These are phyloP conservation scores for Squalus acanthias DNA, from an alignment of 2,797 vertebrate genomes.

Conservation along the genomic window DNA sequence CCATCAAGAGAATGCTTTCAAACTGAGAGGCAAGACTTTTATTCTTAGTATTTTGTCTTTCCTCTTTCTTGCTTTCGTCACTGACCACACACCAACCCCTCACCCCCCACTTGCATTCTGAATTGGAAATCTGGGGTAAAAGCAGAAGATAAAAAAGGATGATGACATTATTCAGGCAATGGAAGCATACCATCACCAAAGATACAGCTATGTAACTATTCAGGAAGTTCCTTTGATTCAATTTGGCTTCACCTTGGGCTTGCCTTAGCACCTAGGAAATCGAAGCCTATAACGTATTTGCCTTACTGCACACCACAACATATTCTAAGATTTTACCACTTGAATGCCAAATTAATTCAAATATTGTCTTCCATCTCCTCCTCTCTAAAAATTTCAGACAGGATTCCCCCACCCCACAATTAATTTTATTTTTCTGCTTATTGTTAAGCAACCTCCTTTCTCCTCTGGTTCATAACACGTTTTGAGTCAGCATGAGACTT, in stretches of 20 bases:
- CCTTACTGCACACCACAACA: neutral
- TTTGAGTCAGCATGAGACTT: too few relatives aligned
- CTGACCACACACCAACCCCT: too few relatives aligned
- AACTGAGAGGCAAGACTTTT: neutral
- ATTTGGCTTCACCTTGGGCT: neutral
- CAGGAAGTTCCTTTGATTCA: neutral
- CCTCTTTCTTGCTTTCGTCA: too few relatives aligned
- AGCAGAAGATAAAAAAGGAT: too few relatives aligned
- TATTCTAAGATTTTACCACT: neutral
- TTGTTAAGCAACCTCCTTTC: too few relatives aligned
- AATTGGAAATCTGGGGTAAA: too few relatives aligned
- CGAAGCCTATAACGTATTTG: neutral
- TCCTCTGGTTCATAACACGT: too few relatives aligned
- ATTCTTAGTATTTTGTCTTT: neutral
- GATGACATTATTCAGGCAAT: too few relatives aligned
- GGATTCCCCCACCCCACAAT: neutral
- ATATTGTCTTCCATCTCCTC: neutral
- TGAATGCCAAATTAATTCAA: neutral
- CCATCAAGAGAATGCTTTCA: too few relatives aligned
- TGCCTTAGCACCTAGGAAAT: neutral
- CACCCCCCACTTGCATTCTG: too few relatives aligned
- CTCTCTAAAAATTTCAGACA: neutral
- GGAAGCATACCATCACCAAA: neutral
- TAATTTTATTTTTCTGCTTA: neutral
- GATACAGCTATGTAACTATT: neutral